phyloP scores from a whole-genome alignment of 2,797 vertebrate genomes.

The Furcifer pardalis region DNA sequence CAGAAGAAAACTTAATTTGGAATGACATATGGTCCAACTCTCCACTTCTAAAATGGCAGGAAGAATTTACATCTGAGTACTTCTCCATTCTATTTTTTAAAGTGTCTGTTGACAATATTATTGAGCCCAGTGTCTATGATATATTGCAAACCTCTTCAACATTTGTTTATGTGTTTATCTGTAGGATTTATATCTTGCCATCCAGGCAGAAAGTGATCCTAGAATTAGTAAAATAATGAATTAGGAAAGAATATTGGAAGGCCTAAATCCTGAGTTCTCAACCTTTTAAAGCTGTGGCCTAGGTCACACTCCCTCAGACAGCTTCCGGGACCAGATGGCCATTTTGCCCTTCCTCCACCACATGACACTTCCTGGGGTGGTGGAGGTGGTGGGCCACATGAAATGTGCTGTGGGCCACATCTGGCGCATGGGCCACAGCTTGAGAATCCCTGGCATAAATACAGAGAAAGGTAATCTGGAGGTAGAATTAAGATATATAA shows the following conservation, averaged over 20 bases:
- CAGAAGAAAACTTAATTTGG: constrained; percentile 7
- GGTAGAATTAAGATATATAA: background rate
- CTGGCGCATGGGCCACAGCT: no score
- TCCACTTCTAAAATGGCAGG: constrained; percentile 25
- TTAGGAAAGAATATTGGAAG: background rate
- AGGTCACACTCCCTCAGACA: no score
- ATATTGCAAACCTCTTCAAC: background rate
- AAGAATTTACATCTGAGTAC: constrained; percentile 8
- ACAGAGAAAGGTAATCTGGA: background rate
- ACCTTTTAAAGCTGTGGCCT: no score
- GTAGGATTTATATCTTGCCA: background rate
- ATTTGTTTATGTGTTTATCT: no score
- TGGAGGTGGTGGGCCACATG: no score
- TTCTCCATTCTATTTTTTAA: background rate
- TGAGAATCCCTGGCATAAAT: no score
- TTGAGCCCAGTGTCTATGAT: background rate
- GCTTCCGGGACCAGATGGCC: no score
- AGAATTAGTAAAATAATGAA: background rate
- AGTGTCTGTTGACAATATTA: constrained; percentile 9
- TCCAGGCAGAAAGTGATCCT: background rate
- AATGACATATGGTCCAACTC: constrained; percentile 9
- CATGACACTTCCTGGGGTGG: no score
- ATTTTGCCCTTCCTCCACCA: no score
- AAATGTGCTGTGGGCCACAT: no score
- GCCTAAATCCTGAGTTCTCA: background rate